These are phyloP conservation scores for Micromys minutus DNA, from an alignment of 2,113 vertebrate species.

Conservation along the genomic window DNA sequence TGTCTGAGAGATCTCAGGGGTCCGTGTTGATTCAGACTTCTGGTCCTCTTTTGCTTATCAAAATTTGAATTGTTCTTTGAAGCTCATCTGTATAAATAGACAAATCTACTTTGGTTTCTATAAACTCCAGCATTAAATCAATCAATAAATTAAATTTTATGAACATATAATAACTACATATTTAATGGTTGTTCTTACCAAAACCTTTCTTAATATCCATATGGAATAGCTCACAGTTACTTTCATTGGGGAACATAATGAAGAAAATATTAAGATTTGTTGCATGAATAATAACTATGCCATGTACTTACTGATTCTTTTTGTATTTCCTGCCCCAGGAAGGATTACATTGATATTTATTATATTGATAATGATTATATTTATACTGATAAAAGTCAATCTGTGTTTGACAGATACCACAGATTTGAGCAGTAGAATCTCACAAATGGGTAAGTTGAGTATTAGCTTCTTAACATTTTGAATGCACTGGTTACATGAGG, in stretches of 20 bases:
- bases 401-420: constrained; percentile 21
- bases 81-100: neutral
- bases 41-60: neutral
- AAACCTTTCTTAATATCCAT: neutral
- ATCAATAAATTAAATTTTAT: neutral
- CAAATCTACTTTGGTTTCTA: neutral
- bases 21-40: no score
- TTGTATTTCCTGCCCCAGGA: neutral
- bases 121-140: neutral
- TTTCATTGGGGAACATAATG: neutral
- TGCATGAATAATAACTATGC: neutral
- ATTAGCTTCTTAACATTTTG: constrained; percentile 51
- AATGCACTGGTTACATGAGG: constrained; percentile 60
- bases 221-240: neutral
- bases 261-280: neutral
- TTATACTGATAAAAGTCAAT: neutral
- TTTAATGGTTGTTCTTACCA: neutral
- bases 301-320: neutral
- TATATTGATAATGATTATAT: neutral
- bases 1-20: no score
- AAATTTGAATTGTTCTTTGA: neutral
- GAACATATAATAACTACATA: neutral
- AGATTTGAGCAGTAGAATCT: constrained; percentile 1
- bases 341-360: no score
- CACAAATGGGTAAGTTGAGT: constrained; percentile 3